Percentiles rank a stretch among this genome's conserved stretches.
Evolutionary conservation across 1,140 invertebrate species (phyloP).

Genomic region (Lordiphosa mommai): DNA sequence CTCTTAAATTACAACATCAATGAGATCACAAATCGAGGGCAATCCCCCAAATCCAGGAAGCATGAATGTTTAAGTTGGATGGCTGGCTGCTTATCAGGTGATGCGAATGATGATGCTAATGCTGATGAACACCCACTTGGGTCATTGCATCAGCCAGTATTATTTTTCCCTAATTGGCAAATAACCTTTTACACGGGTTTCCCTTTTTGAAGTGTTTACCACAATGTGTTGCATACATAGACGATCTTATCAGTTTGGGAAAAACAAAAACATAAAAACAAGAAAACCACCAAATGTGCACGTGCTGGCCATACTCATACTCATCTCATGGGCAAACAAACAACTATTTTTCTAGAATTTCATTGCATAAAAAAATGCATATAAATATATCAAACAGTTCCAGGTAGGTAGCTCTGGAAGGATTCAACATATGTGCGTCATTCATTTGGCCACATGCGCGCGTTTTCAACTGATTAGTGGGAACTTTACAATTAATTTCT

Average conservation of each 20-base stretch:
- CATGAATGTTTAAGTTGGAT: neutral
- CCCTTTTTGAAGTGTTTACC: no score
- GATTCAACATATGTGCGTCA: conserved; percentile 3
- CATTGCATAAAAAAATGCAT: neutral
- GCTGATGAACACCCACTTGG: neutral
- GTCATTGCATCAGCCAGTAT: neutral
- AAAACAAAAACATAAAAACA: no score
- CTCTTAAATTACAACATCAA: conserved; percentile 10
- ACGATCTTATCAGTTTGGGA: no score
- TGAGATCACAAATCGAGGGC: neutral
- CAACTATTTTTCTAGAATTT: no score
- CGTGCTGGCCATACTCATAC: no score
- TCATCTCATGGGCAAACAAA: no score
- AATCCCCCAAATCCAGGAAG: conserved; percentile 3
- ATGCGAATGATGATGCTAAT: neutral
- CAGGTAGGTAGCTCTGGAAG: neutral
- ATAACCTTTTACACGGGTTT: neutral
- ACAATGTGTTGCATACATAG: no score
- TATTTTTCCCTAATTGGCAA: neutral
- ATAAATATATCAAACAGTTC: neutral
- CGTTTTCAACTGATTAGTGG: neutral
- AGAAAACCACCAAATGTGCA: no score
- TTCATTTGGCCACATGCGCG: neutral
- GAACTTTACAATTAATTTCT: neutral
- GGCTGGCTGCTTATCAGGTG: neutral